Base-by-base conservation (phyloP, 2,113 vertebrate genomes). In the Serilophus lunatus region DNA sequence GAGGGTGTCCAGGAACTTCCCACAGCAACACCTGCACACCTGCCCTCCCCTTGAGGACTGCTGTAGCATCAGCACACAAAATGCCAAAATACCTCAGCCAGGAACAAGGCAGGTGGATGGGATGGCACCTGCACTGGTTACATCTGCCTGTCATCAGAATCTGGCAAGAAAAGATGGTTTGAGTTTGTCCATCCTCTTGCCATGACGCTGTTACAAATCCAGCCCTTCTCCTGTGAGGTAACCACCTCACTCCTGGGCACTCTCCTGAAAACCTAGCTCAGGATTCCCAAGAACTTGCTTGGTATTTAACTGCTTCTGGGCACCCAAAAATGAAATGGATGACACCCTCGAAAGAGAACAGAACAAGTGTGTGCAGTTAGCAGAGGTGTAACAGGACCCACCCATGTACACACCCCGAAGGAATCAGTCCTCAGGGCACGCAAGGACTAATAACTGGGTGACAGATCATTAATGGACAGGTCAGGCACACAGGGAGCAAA, bases 311-410 rank as follows among this genome's bases (percentile, higher is more conserved):
- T 45, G 50, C 36, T 72, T 64, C 70, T 80, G 66, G 59, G 45
- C 45, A 56, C 57, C 35, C 3, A 45, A 6, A 65, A 57, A 35
- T 53, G 26, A 29, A 50, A 72, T 42, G 23, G 18, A 42, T 26
- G 29, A 29, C 2, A 1, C 15, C 16, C n/a, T 35, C 8, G 0
- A 53, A 25, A 40, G 38, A 57, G 17, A 54, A 40, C 0, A 0
- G 17, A 74, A 50, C 6, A 1, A 71, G 7, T 17, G 16, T 1
- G 4, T 11, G 60, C 49, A 20, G 23, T 26, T 50, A 60, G 19
- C 15, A 40, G 40, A 56, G 10, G 40, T 0, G 0, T 9, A 56
- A 49, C 3, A 40, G 0, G 6, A 42, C 31, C 54, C 0, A 0
- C 24, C 44, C 38, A 5, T 0, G n/a, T 24, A 38, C 1, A n/a